Evolutionary conservation across 2,113 vertebrate species (phyloP), one percentile per base, ranked within the genome.

Genomic region (Silurus meridionalis): DNA sequence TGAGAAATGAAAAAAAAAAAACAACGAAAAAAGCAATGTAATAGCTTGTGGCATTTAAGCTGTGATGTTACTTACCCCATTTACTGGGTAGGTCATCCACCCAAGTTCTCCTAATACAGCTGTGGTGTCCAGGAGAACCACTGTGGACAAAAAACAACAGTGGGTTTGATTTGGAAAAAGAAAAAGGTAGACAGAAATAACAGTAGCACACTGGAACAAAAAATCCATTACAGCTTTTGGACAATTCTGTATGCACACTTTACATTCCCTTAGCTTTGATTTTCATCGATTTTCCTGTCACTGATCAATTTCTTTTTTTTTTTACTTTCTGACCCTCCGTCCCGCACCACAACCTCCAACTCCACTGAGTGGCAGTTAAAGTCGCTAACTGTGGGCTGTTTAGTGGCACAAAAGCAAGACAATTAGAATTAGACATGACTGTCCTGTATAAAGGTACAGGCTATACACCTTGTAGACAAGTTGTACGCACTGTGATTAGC

Each of bases 21-120:
- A 46, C 71, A 37, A 37, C n/a, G n/a, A n/a, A n/a, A 37, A 37
- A 37, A 37, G 37, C 60, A 64, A 5, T 25, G 17, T 11, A 25
- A 86, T 21, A 37, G 8, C 48, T 75, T 17, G 48, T 50, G 48
- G 69, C 64, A 75, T 10, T 66, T 52, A 50, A 66, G 1, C 3
- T 48, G 8, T 69, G 14, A n/a, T 75, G 8, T 86, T 83, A 96
- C 97, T 99, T 94, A 99, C 97, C 96, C 97, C 97, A 91, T 99
- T 99, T 91, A 98, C 93, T 84, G 97, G 97, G 92, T 97, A 99
- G 28, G 97, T 97, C 93, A 96, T 98, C 97, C 97, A 99, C 93
- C 97, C 97, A 63, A 98, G 94, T 87, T 98, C 97, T 91, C 97
- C 97, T 0, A 98, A 94, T 81, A 96, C 97, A 89, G 96, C 91